Conservation (phyloP, 2,113 vertebrate species). For the Redunca redunca region DNA sequence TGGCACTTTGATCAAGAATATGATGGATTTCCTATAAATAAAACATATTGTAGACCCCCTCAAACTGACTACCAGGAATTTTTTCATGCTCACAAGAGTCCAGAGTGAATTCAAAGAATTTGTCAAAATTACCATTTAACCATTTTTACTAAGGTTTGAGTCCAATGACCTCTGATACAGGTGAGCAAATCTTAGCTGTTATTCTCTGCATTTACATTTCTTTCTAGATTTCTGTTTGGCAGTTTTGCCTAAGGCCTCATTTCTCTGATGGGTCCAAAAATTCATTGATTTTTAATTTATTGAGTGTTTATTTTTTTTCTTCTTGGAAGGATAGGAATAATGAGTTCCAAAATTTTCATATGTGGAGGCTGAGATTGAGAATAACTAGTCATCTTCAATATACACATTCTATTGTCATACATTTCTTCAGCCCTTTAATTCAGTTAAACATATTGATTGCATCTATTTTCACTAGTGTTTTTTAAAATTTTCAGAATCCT, state of each 20-base stretch:
- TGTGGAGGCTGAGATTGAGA: background rate
- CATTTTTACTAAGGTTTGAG: background rate
- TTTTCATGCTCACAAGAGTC: background rate
- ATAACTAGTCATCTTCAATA: background rate
- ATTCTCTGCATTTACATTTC: background rate
- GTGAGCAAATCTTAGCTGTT: background rate
- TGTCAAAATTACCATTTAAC: background rate
- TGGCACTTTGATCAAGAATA: background rate
- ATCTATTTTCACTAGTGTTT: background rate
- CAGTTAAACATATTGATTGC: background rate
- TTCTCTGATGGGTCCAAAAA: background rate
- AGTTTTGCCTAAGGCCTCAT: background rate
- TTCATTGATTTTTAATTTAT: background rate
- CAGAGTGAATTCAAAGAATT: background rate
- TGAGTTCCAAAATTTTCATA: background rate
- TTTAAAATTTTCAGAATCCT: background rate
- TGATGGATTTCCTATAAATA: background rate
- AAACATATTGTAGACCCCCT: background rate
- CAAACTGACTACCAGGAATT: background rate
- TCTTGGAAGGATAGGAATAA: background rate
- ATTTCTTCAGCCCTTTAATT: background rate
- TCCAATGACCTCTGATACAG: background rate
- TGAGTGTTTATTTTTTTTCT: background rate
- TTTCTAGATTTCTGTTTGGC: background rate
- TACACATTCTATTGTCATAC: background rate